A percentile compares a stretch with the other conserved stretches of the same genome.
Conservation (phyloP, 2,113 vertebrate species). For the Cervus canadensis region DNA sequence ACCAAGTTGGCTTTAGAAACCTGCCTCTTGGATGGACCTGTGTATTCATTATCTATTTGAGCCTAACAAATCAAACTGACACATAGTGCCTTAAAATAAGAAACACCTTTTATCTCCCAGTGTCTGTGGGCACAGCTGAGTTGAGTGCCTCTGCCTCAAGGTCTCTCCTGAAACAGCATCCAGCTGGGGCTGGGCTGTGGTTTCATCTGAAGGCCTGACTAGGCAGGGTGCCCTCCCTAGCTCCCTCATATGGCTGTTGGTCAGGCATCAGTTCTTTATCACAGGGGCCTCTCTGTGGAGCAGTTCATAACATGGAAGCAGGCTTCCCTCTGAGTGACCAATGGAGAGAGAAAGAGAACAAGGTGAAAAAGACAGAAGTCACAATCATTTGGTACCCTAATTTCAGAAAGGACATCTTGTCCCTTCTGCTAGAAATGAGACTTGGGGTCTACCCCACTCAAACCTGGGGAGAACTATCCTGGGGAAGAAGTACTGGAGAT, state of each 20-base stretch:
- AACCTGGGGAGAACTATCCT: not conserved
- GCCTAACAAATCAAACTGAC: not conserved
- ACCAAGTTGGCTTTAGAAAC: not conserved
- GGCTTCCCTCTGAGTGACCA: not conserved
- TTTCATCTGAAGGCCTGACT: not conserved
- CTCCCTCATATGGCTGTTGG: not conserved
- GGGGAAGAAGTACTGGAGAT: not conserved
- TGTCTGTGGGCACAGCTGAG: not conserved
- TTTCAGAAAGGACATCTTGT: not conserved
- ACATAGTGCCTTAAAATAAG: not conserved
- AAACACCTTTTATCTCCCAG: not conserved
- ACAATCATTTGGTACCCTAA: too few relatives aligned
- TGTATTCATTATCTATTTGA: not conserved
- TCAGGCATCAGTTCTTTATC: not conserved
- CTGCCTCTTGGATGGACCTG: not conserved
- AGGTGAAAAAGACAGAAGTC: not conserved
- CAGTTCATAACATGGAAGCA: not conserved
- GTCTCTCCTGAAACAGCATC: not conserved
- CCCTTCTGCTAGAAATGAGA: not conserved
- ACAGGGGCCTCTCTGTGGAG: not conserved
- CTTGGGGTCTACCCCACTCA: not conserved
- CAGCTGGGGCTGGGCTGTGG: too few relatives aligned
- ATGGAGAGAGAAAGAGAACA: not conserved
- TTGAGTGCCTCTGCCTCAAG: not conserved
- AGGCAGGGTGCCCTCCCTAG: not conserved